Evolutionary conservation across 2,888 invertebrate species (phyloP), one percentile per base, ranked within the genome.

Genomic region (Leptopilina drosophilae): DNA sequence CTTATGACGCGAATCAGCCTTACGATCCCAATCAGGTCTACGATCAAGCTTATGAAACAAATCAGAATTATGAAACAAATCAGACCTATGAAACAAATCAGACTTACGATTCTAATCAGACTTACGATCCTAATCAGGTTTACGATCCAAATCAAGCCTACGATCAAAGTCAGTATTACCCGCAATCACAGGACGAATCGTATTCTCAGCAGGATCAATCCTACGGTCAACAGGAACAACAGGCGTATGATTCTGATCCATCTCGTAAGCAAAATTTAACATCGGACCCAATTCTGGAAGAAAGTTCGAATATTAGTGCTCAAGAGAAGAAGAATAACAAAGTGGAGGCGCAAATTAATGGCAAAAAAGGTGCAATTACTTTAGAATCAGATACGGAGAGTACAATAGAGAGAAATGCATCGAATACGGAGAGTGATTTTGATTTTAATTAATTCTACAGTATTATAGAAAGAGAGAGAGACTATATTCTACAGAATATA

Each of bases 351-450:
- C 6, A 15, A 77, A 9, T 87, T 65, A 88, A 87, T 33, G 5
- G 33, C 80, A 87, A 87, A 79, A 91, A 89, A 76, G 88, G 89
- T 64, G 86, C 87, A 0, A 89, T 89, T 14, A 88, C 85, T 8
- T 80, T 90, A 20, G 90, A 91, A 53, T 91, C 91, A 0, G 91
- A 91, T 53, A 89, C 91, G 0, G 91, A 91, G 5, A 91, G 91
- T 73, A 88, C 89, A 0, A 90, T 91, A 20, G 91, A 91, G 76
- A 85, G 85, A 78, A 91, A 91, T 75, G 85, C 87, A 6, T 90
- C 91, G 0, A 91, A 91, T 64, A 88, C 89, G 5, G 91, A 91
- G 62, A 91, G 91, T 78, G 91, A 91, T 81, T 91, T 89, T 81
- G 90, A 91, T 83, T 91, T 91, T 69, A 91, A 91, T 85, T 91